Conservation (phyloP, 2,113 vertebrate genomes). For the Capricornis sumatraensis region DNA sequence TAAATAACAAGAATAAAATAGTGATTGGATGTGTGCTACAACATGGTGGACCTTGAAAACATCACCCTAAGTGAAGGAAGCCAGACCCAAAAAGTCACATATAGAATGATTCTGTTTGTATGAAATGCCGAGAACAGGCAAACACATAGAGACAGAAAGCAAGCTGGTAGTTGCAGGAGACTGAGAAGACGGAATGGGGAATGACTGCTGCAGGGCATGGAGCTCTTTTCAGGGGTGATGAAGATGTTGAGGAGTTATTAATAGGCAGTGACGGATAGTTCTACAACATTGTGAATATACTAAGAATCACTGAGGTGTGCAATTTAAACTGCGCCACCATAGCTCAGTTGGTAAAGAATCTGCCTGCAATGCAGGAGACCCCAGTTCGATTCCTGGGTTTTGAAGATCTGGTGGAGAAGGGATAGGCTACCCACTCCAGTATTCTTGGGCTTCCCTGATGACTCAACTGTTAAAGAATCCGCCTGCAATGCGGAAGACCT, state of each 20-base stretch:
- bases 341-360: not conserved
- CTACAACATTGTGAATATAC: not conserved
- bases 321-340: not conserved
- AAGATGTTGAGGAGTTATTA: not conserved
- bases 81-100: not conserved
- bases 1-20: too few relatives aligned
- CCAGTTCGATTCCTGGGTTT: not conserved
- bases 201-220: too few relatives aligned
- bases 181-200: fast-evolving
- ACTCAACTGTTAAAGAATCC: not conserved
- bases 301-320: not conserved
- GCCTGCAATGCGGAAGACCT: not conserved
- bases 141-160: not conserved
- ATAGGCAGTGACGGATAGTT: too few relatives aligned
- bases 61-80: not conserved
- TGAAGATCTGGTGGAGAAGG: not conserved
- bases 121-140: not conserved
- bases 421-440: not conserved
- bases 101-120: not conserved
- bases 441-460: not conserved
- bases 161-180: not conserved
- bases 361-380: not conserved
- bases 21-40: not conserved
- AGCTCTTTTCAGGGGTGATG: not conserved
- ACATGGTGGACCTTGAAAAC: not conserved